Base-by-base conservation (phyloP, 1,140 invertebrate species). In the Dendrolimus punctatus region DNA sequence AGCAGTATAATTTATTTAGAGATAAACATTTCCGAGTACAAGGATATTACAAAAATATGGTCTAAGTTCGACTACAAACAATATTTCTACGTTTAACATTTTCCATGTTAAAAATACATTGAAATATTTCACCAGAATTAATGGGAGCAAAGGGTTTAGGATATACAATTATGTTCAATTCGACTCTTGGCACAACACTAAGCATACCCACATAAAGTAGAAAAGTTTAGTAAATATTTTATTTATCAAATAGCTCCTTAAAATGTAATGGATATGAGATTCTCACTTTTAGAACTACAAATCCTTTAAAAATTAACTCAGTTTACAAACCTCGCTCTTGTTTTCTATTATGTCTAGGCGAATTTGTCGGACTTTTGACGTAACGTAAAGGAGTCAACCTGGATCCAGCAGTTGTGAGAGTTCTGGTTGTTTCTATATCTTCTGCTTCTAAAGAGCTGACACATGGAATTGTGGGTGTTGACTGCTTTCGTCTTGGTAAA, bases 401-500 rank as follows among this genome's bases (percentile, higher is more conserved):
- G 37, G 80, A 74, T 8, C 80, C 80, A 6, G 78, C 83, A 56
- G 53, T 72, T 5, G 67, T 65, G 8, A 83, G 59, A 41, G 74
- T 79, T 54, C 74, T 65, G 10, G 76, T 75, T 36, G 80, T 81
- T 67, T 81, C 85, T 53, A 88, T 85, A 51, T 91, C 89, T 60
- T 90, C 86, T 1, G 88, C 87, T 60, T 89, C 87, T 45, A 88
- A 66, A 6, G 87, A 88, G 65, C 85, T 86, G 36, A 87, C 53
- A 49, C 80, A 81, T 46, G 85, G 80, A 40, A 80, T 56, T 39
- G 84, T 87, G n/a, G 87, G 85, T 57, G 88, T 89, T 5, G 86
- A 88, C n/a, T 91, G 90, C 74, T 91, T 90, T 75, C 91, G 87
- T 63, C 92, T 80, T 4, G 91, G 91, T 41, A 93, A 75, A 64